Evolutionary conservation across 2,888 invertebrate species (phyloP), one percentile per base, ranked within the genome.

Genomic region (Nomada ruficornis): DNA sequence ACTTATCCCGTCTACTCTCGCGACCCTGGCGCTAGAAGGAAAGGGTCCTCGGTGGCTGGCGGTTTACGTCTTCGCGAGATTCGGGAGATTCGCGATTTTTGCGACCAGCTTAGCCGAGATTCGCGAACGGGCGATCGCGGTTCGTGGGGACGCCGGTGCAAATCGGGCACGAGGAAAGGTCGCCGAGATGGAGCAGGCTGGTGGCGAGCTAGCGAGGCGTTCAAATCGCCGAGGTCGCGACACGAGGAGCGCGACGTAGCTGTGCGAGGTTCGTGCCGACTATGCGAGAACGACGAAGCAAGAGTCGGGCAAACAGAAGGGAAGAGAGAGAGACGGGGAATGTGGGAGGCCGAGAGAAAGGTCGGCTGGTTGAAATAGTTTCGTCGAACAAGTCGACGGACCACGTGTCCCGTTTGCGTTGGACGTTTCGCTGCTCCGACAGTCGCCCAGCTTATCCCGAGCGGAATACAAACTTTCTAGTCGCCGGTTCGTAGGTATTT

Each of bases 1-100:
- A 88, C 82, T 90, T 84, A 84, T 87, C 80, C 73, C 73, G 65
- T 76, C 75, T 80, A 82, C 86, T 83, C 84, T 75, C 68, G 74
- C 74, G 82, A 85, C 86, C 82, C 80, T 72, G 67, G 70, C 63
- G 70, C 52, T 13, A 52, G 23, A 26, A 67, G 52, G 54, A 57
- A 65, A 59, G 55, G 69, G 54, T 44, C 71, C 55, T 57, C 11
- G 59, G 70, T 55, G 75, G 64, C 75, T 26, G 54, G n/a, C 73
- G 50, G 64, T 63, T 71, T 60, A 64, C 67, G 75, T 20, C 26
- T 65, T 42, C 20, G n/a, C 57, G 67, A 52, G 57, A 67, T 65
- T 42, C 20, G n/a, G 52, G 67, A 52, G 57, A 67, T 55, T 55
- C 47, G 18, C 65, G 65, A 20, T 60, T 20, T 5, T 42, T 9